A percentile compares a stretch with the other conserved stretches of the same genome.
Evolutionary conservation across 92 coral and sea anemone species (phyloP).

Genomic region (Palythoa heliodiscus): DNA sequence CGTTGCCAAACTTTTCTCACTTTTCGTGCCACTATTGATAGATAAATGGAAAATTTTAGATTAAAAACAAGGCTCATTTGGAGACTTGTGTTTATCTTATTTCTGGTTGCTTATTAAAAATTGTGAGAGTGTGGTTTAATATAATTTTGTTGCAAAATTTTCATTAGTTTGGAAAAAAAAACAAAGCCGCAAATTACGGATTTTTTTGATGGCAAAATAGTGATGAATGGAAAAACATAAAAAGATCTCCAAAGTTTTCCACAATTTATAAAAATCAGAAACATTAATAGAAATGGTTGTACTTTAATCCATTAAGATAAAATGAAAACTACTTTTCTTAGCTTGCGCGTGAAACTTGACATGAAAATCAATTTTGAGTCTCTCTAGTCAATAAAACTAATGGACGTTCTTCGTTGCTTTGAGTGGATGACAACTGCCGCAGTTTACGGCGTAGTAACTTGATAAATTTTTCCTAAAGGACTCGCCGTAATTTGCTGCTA

Average conservation of each 20-base stretch:
- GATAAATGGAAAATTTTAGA: too few relatives aligned
- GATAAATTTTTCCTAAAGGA: not conserved
- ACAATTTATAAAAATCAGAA: too few relatives aligned
- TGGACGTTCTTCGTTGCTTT: not conserved
- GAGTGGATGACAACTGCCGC: not conserved
- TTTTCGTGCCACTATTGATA: too few relatives aligned
- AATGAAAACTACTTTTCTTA: not conserved
- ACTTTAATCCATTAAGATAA: not conserved
- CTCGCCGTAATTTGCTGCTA: not conserved
- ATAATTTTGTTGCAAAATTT: not conserved
- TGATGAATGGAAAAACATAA: too few relatives aligned
- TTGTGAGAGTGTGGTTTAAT: not conserved
- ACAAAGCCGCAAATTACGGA: not conserved
- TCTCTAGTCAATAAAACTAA: not conserved
- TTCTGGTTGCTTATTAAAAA: not conserved
- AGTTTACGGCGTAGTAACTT: not conserved
- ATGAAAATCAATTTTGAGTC: not conserved
- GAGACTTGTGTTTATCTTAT: not conserved
- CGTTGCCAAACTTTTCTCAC: too few relatives aligned
- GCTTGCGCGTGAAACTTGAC: not conserved
- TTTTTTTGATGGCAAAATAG: too few relatives aligned
- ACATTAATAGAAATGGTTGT: not conserved
- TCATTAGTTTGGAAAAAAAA: not conserved
- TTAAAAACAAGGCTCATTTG: too few relatives aligned
- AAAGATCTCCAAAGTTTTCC: too few relatives aligned